These are phyloP conservation scores for Poecilia gillii DNA, from an alignment of 2,797 vertebrate genomes.

Conservation along the genomic window DNA sequence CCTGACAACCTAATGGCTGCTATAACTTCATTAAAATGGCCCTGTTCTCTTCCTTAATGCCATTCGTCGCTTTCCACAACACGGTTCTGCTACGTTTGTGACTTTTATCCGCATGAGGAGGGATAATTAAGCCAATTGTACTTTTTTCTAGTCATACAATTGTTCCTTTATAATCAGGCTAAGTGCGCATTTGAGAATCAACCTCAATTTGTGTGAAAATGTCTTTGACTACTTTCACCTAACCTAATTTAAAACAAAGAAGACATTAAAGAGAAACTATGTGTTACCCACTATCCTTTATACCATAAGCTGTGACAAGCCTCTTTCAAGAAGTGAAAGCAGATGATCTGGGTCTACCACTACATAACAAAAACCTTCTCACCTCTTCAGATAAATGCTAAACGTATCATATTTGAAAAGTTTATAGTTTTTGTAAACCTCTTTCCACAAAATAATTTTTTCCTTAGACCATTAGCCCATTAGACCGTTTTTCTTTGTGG, in stretches of 20 bases:
- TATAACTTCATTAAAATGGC: slow-evolving; percentile 68
- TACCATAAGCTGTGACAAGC: background rate
- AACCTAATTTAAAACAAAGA: background rate
- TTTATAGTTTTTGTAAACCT: background rate
- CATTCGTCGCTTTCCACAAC: slow-evolving; percentile 27
- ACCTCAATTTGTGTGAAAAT: background rate
- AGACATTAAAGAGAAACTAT: background rate
- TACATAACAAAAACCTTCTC: background rate
- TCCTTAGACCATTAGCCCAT: background rate
- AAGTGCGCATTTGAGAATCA: slow-evolving; percentile 1
- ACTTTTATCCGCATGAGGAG: slow-evolving; percentile 25
- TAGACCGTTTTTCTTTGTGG: background rate
- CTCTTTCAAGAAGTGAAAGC: background rate
- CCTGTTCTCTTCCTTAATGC: slow-evolving; percentile 30
- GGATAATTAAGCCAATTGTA: slow-evolving; percentile 8
- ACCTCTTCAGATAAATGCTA: background rate
- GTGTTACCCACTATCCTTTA: background rate
- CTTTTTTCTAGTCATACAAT: slow-evolving; percentile 21
- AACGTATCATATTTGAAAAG: background rate
- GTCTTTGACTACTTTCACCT: background rate
- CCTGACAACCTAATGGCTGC: slow-evolving; percentile 62
- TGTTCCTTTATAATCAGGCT: slow-evolving; percentile 6
- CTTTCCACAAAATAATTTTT: background rate
- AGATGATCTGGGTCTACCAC: background rate
- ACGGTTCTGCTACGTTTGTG: slow-evolving; percentile 7